Evolutionary conservation across 2,888 invertebrate species (phyloP), one percentile per base, ranked within the genome.

Genomic region (Scaptomyza caliginosa): DNA sequence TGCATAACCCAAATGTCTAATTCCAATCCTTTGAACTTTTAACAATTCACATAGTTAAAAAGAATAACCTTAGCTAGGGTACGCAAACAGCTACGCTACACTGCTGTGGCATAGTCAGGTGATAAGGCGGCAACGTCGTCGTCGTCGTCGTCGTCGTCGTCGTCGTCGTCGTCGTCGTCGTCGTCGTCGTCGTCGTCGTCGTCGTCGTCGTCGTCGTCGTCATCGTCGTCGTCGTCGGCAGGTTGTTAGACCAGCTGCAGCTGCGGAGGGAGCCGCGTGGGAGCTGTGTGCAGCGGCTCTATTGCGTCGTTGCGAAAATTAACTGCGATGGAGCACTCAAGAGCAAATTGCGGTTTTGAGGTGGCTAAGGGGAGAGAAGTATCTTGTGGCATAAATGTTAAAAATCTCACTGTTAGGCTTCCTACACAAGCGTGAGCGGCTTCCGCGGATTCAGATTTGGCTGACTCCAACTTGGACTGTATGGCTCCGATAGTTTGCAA

Each of bases 221-320:
- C 4, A 4, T 21, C 4, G 21, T 21, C 4, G 21, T n/a, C 24
- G 23, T 13, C 43, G 34, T 26, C 34, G 63, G 67, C 67, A 72
- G 79, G 85, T 70, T 82, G 82, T 63, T 77, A 80, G 81, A 69
- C 83, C 87, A 85, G 85, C 87, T 77, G 64, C 75, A 64, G 50
- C 38, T 60, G 51, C 40, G 45, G 52, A 58, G 55, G 58, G 59
- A 45, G 58, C 51, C n/a, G 77, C 77, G 79, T 78, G 73, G 78
- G 76, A 65, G 60, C 58, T 63, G 16, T 63, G 67, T 32, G 54
- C 59, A 52, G 66, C 43, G 66, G 56, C 67, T 73, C 77, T 72
- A 88, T 88, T 81, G 88, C 88, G 80, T 88, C 67, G 88, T 81
- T 86, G 86, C 88, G 58, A 83, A 81, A 81, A 86, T 88, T 79